Conservation (phyloP, 53 echinoderm and acorn worm genomes). For the Apostichopus leukothele region DNA sequence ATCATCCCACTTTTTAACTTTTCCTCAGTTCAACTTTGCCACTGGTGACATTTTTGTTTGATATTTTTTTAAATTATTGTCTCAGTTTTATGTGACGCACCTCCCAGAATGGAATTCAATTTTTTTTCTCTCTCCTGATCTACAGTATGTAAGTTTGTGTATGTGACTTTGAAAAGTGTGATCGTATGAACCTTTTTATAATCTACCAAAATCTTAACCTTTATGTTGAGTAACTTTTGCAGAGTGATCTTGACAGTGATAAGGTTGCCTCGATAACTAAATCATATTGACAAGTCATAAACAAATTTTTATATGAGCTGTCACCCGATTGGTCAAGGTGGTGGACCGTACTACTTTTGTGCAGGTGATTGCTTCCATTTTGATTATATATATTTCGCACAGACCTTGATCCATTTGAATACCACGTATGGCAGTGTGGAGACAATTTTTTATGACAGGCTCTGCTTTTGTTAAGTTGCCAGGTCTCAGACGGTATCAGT, state of each 20-base stretch:
- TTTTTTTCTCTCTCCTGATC: background rate
- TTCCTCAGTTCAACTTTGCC: background rate
- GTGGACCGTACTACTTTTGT: background rate
- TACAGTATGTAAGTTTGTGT: too few relatives aligned
- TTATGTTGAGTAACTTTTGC: slow-evolving; percentile 13
- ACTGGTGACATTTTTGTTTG: background rate
- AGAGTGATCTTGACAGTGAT: slow-evolving; percentile 7
- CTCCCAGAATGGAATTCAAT: background rate
- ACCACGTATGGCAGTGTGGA: background rate
- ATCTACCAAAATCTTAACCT: background rate
- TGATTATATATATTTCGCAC: background rate
- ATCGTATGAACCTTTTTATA: too few relatives aligned
- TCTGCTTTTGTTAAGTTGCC: too few relatives aligned
- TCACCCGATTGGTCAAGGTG: background rate
- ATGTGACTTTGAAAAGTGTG: too few relatives aligned
- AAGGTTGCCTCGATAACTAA: slow-evolving; percentile 1
- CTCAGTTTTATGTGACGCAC: background rate
- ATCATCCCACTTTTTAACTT: background rate
- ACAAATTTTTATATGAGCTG: background rate
- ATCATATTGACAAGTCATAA: slow-evolving; percentile 7
- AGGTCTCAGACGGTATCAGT: too few relatives aligned
- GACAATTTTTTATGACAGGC: too few relatives aligned
- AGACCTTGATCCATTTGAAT: background rate
- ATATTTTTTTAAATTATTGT: background rate
- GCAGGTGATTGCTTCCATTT: background rate